Percentiles rank a stretch among this genome's conserved stretches.
phyloP scores from a whole-genome alignment of 2,888 invertebrate species.

The Lasioglossum lativentre region DNA sequence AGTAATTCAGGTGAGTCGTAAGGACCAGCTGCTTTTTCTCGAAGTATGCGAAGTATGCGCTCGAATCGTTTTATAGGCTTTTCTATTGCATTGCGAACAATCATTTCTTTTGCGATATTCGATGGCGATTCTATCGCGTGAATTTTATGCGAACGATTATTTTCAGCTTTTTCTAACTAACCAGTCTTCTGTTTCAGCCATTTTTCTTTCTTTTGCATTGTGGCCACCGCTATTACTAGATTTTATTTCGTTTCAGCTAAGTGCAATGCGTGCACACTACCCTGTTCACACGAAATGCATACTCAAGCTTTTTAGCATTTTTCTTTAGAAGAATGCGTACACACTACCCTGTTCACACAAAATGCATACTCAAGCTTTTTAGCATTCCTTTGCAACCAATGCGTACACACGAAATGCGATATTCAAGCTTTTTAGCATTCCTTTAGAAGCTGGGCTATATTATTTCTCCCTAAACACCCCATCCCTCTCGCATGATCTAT shows the following conservation, averaged over 20 bases:
- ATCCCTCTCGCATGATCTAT: not conserved
- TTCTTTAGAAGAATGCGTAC: not conserved
- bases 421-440: not conserved
- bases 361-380: not conserved
- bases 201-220: not conserved
- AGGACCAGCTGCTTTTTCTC: conserved; percentile 21
- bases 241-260: conserved; percentile 31
- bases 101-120: conserved; percentile 4
- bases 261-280: not conserved
- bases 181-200: conserved; percentile 42
- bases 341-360: not conserved
- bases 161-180: conserved; percentile 42
- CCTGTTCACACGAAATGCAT: not conserved
- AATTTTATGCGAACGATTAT: conserved; percentile 17
- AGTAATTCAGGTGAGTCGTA: conserved; percentile 76
- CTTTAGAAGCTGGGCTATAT: conserved; percentile 57
- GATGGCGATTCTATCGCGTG: not conserved
- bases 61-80: conserved; percentile 46
- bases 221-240: not conserved
- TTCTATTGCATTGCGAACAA: conserved; percentile 40
- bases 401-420: not conserved
- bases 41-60: conserved; percentile 64
- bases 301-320: not conserved
- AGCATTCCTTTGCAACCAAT: not conserved
- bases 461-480: not conserved